Evolutionary conservation across 2,888 invertebrate genomes (phyloP), one percentile per base, ranked within the genome.

Genomic region (Caenorhabditis sp.): DNA sequence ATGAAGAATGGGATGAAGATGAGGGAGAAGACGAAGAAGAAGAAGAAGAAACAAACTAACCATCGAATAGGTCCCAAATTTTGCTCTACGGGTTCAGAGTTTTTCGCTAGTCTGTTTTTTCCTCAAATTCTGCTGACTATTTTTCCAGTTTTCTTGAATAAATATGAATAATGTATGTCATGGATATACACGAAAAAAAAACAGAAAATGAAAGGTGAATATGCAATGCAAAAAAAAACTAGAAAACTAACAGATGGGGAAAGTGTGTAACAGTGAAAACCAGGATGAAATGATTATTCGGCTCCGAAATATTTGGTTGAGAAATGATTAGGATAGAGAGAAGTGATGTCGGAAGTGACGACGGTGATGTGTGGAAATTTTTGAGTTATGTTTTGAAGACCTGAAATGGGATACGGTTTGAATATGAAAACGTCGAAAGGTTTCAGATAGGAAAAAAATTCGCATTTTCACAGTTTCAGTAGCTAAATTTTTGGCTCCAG

Each of bases 291-390:
- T 24, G 27, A 58, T 58, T 21, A 58, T 36, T 58, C 57, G 31
- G 97, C 97, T 81, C 97, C 97, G 90, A 99, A 99, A 90, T 99
- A 99, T 89, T 95, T 96, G 89, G 94, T 94, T 62, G 97, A 97
- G 89, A 99, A 99, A 89, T 97, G 97, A 90, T 95, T 95, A 10
- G 97, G 97, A 10, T 96, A 95, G 1, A 95, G 93, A 0, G 93
- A 93, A 89, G 96, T 94, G 27, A 99, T 91, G 89, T 99, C 97
- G 0, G 97, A 95, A 0, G 97, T 96, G 67, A 99, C 91, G 83
- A 97, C 95, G 89, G 93, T 95, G 92, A 99, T 92, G 6, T 84
- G 83, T 10, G 89, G 89, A 76, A 86, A 89, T 62, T 81, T 82
- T 23, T 82, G 77, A 54, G 87, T 83, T 31, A 90, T 82, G 10